A percentile compares a stretch with the other conserved stretches of the same genome.
These are phyloP conservation scores for Leptodactylus fuscus DNA, from an alignment of 2,113 vertebrate genomes.

Conservation along the genomic window DNA sequence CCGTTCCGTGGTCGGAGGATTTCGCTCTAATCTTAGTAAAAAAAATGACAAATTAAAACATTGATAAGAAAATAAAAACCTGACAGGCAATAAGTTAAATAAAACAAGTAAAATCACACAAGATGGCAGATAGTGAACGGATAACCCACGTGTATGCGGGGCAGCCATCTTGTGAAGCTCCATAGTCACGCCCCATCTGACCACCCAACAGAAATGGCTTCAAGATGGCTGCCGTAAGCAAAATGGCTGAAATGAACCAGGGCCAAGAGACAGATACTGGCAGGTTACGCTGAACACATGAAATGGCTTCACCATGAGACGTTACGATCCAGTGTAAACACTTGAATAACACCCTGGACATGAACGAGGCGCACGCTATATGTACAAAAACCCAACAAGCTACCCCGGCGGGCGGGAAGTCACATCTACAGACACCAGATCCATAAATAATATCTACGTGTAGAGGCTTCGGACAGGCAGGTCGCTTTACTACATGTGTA, in stretches of 20 bases:
- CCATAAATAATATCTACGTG: conserved; percentile 6
- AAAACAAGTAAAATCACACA: conserved; percentile 22
- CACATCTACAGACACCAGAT: conserved; percentile 8
- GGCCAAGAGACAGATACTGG: neutral
- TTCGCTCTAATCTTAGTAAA: conserved; percentile 24
- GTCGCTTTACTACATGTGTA: neutral
- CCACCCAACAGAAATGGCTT: neutral
- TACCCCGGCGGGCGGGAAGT: too few relatives aligned
- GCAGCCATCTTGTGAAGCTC: neutral
- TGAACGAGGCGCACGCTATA: neutral
- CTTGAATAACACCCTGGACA: conserved; percentile 29
- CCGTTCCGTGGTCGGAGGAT: neutral
- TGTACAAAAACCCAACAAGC: conserved; percentile 33
- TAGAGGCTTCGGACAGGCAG: conserved; percentile 21
- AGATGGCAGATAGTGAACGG: neutral
- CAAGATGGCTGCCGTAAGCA: conserved; percentile 12
- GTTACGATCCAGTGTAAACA: conserved; percentile 45
- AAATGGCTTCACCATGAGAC: conserved; percentile 1
- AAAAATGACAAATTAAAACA: conserved; percentile 40
- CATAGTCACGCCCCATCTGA: neutral
- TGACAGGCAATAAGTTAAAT: conserved; percentile 57
- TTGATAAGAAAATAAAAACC: conserved; percentile 26
- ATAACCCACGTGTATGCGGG: neutral
- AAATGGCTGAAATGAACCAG: conserved; percentile 29
- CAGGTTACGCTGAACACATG: neutral